Evolutionary conservation across 2,888 invertebrate genomes (phyloP), one percentile per base, ranked within the genome.

Genomic region (Atherix ibis): DNA sequence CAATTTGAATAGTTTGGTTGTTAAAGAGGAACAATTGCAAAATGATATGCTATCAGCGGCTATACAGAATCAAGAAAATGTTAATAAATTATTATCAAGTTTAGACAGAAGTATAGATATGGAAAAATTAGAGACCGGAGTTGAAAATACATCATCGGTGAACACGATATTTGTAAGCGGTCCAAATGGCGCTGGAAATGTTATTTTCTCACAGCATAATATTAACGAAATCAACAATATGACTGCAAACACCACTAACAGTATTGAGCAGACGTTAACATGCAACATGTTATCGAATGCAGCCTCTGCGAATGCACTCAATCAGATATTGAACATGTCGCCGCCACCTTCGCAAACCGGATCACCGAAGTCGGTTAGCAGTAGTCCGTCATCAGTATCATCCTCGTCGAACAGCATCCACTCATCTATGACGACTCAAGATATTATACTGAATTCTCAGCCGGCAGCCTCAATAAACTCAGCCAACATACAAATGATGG

Each of bases 61-160:
- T 1, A 62, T 67, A 4, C 70, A 72, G 51, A 68, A 65, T 43
- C 71, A 62, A 5, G 70, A 70, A 50, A 70, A 67, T 41, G 66
- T 72, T 17, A 71, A 71, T 43, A 70, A 66, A 43, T 72, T 66
- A 47, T 52, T 72, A 15, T 67, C 66, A 19, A 66, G 65, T 34
- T 65, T 70, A 13, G 69, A 68, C 42, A n/a, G n/a, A n/a, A n/a
- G n/a, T n/a, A n/a, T n/a, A n/a, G 48, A 37, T 27, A 30, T 29
- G 32, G 32, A 10, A 18, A 13, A 29, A 4, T 13, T 35, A 12
- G 18, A 13, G 5, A 12, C 31, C 2, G 31, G 18, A 5, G 3
- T 16, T 10, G 35, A 24, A 8, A 22, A 19, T 8, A 22, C 22
- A 8, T 6, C 22, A 22, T 22, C 22, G 22, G 10, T 8, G 6